phyloP scores from a whole-genome alignment of 2,797 vertebrate genomes.

The Rhinogobio ventralis region DNA sequence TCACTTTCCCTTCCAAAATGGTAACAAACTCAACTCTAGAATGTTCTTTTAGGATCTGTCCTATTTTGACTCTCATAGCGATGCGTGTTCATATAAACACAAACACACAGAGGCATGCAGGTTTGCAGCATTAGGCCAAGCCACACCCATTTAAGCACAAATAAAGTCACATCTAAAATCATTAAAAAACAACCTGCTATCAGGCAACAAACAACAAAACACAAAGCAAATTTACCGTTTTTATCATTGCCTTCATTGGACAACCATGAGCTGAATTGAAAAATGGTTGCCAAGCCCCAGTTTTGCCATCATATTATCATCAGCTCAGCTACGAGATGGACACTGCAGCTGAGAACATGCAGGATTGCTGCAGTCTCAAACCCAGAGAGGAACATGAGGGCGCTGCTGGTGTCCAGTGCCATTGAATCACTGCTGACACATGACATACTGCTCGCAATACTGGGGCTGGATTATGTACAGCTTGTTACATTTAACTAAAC shows the following conservation, averaged over 20 bases:
- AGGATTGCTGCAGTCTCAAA: conserved; percentile 34
- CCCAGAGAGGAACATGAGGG: conserved; percentile 28
- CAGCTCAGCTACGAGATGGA: conserved; percentile 13
- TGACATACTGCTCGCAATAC: conserved; percentile 35
- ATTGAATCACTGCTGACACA: conserved; percentile 17
- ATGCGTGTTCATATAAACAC: conserved; percentile 53
- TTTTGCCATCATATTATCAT: conserved; percentile 13
- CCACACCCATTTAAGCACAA: conserved; percentile 26
- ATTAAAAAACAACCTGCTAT: not conserved
- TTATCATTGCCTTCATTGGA: conserved; percentile 9
- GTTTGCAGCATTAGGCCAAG: conserved; percentile 29
- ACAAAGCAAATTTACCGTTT: conserved; percentile 12
- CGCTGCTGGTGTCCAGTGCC: conserved; percentile 5
- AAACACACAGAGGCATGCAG: conserved; percentile 26
- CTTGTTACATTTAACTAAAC: not conserved
- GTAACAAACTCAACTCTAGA: not conserved
- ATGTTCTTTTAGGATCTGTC: not conserved
- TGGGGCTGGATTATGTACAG: not conserved
- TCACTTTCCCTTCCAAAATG: conserved; percentile 23
- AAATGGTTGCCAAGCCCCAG: conserved; percentile 5
- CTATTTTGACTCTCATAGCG: conserved; percentile 18
- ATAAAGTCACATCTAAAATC: not conserved
- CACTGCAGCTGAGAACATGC: conserved; percentile 24
- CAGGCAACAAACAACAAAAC: conserved; percentile 5
- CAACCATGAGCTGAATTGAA: conserved; percentile 21